Percentiles rank a stretch among this genome's conserved stretches.
These are phyloP conservation scores for Colostygia pectinataria DNA, from an alignment of 2,888 invertebrate genomes.

Conservation along the genomic window DNA sequence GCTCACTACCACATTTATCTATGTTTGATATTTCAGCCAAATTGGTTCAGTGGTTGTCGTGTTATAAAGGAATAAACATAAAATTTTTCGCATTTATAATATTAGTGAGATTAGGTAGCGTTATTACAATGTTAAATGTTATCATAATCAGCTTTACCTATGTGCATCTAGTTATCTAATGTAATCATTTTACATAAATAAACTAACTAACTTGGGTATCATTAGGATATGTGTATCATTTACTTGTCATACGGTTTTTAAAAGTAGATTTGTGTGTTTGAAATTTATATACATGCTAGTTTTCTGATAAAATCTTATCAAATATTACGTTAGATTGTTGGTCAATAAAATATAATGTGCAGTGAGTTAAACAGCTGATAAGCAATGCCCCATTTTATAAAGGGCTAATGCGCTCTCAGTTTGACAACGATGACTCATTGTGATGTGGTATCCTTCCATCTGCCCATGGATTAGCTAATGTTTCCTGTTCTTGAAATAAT, in stretches of 20 bases:
- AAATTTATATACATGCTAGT: background rate
- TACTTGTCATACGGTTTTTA: background rate
- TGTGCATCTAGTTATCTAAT: no score
- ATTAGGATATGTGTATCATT: background rate
- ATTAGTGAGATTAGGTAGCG: no score
- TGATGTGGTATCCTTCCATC: background rate
- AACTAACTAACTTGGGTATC: background rate
- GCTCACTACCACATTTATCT: no score
- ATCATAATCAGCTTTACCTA: no score
- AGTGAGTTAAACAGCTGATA: slow-evolving; percentile 6
- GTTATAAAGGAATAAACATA: no score
- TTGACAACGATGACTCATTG: background rate
- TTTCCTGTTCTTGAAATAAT: no score
- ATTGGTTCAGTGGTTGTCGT: no score
- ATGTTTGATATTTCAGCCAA: no score
- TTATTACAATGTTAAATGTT: no score
- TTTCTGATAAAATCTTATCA: slow-evolving; percentile 7
- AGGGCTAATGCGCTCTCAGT: background rate
- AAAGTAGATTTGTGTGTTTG: background rate
- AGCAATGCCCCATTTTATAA: slow-evolving; percentile 2
- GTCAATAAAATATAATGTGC: slow-evolving; percentile 9
- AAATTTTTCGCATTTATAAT: no score
- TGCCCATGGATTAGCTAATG: no score
- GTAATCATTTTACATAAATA: no score
- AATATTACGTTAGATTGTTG: background rate